Conservation (phyloP, 2,113 vertebrate genomes). For the Elephantulus edwardii region DNA sequence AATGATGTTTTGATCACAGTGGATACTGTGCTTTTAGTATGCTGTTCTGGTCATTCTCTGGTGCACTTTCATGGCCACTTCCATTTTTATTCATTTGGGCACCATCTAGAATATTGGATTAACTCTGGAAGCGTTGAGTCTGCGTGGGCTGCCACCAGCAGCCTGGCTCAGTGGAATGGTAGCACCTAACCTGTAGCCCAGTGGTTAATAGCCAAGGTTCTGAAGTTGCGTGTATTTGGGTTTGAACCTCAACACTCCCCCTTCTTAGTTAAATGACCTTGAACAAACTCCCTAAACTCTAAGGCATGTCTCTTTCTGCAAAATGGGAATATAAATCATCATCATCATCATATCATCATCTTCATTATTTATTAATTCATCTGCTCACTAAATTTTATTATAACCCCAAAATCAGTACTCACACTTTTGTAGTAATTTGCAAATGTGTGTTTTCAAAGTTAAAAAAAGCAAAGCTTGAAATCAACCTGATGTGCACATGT, state of each 20-base stretch:
- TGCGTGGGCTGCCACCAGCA: not conserved
- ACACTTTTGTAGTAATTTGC: not conserved
- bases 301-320: not conserved
- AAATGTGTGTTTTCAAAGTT: not conserved
- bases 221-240: not conserved
- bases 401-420: not conserved
- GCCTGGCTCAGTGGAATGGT: not conserved
- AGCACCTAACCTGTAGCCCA: fast-evolving
- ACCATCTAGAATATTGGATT: not conserved
- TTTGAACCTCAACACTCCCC: not conserved
- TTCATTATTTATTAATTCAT: not conserved
- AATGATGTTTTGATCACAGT: no score
- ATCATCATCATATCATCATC: no score
- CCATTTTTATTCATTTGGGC: not conserved
- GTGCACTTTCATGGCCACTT: not conserved
- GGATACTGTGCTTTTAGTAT: not conserved
- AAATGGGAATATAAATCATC: not conserved
- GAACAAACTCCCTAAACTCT: not conserved
- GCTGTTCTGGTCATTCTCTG: not conserved
- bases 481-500: not conserved
- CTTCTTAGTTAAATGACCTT: not conserved
- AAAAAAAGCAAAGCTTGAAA: not conserved
- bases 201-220: not conserved
- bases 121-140: not conserved
- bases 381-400: not conserved